A percentile compares a stretch with the other conserved stretches of the same genome.
Evolutionary conservation across 23 tunicate genomes (phyloP).

Genomic region (Diplosoma virens): DNA sequence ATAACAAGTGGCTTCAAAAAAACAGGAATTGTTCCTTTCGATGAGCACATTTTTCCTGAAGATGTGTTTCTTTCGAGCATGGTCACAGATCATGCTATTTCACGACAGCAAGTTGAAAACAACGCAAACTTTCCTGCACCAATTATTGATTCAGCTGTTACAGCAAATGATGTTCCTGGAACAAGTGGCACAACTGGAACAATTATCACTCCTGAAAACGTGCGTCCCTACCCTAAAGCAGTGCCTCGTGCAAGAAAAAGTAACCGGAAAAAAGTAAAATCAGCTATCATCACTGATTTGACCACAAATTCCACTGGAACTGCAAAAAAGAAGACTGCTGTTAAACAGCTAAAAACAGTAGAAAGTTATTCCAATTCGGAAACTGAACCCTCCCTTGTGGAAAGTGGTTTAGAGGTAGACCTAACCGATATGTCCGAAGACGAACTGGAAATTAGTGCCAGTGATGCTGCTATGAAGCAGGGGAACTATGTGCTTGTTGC

Average conservation of each 20-base stretch:
- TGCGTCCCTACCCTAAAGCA: conserved; percentile 5
- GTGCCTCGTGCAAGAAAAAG: neutral
- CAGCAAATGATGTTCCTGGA: too few species aligned
- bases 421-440: too few species aligned
- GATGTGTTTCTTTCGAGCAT: conserved; percentile 5
- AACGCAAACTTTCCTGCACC: neutral
- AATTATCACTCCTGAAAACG: conserved; percentile 7
- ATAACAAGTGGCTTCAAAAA: conserved; percentile 8
- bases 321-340: too few species aligned
- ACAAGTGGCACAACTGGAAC: too few species aligned
- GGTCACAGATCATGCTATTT: neutral
- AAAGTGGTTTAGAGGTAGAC: too few species aligned
- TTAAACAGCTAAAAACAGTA: too few species aligned
- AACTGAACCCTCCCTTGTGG: too few species aligned
- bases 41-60: conserved; percentile 7
- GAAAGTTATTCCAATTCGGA: too few species aligned
- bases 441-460: too few species aligned
- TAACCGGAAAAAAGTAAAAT: neutral
- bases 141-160: too few species aligned
- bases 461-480: too few species aligned
- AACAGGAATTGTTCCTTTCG: conserved; percentile 4
- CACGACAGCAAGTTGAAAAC: neutral
- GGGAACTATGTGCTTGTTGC: neutral
- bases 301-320: neutral
- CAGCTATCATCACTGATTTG: neutral